These are phyloP conservation scores for Regulus satrapa DNA, from an alignment of 2,113 vertebrate species.

Conservation along the genomic window DNA sequence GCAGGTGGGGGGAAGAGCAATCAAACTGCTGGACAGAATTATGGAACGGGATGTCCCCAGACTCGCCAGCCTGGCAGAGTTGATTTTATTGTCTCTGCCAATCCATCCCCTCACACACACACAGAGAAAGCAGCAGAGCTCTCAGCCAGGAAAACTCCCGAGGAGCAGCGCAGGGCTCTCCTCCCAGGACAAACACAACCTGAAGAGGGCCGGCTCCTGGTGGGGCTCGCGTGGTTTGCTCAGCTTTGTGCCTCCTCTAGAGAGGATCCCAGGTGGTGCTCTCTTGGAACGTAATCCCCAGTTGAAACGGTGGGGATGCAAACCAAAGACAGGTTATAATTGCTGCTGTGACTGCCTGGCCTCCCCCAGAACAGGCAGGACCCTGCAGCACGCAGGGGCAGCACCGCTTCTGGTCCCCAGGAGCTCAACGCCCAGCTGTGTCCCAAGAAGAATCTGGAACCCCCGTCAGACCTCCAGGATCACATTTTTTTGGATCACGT, in stretches of 20 bases:
- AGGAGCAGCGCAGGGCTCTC: background rate
- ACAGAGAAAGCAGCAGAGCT: background rate
- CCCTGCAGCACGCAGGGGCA: background rate
- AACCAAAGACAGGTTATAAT: background rate
- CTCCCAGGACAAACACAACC: background rate
- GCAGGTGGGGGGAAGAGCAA: background rate
- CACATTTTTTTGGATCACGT: background rate
- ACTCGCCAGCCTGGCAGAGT: background rate
- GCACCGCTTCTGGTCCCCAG: fast-evolving
- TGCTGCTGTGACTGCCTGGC: background rate
- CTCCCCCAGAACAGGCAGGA: background rate
- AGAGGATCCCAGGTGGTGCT: background rate
- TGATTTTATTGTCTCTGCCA: background rate
- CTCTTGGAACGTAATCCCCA: background rate
- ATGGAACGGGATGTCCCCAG: background rate
- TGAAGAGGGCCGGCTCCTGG: background rate
- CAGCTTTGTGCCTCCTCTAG: background rate
- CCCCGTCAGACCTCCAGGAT: background rate
- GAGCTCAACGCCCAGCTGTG: background rate
- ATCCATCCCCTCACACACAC: background rate
- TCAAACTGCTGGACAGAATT: background rate
- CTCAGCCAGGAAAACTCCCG: background rate
- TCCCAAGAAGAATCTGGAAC: background rate
- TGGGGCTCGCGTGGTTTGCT: background rate
- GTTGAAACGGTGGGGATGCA: fast-evolving